These are phyloP conservation scores for Rhincodon typus DNA, from an alignment of 2,797 vertebrate genomes.

Conservation along the genomic window DNA sequence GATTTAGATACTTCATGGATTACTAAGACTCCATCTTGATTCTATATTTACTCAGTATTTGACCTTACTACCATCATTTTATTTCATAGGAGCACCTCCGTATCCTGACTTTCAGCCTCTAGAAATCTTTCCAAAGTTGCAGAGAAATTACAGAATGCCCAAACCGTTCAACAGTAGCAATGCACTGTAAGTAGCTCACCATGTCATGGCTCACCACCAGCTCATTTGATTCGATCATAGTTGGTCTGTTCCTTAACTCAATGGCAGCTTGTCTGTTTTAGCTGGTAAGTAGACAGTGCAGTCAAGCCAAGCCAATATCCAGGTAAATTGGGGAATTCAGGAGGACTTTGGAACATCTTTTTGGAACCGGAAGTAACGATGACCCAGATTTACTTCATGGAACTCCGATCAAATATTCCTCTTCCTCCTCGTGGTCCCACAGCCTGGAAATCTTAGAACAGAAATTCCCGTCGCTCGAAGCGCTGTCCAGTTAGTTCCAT, in stretches of 20 bases:
- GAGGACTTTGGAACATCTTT: background rate
- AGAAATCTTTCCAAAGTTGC: slow-evolving; percentile 51
- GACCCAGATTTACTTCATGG: background rate
- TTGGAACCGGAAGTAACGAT: too few species aligned
- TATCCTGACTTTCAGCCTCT: slow-evolving; percentile 58
- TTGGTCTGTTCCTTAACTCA: background rate
- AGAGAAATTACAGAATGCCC: slow-evolving; percentile 54
- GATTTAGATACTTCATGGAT: background rate
- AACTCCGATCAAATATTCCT: background rate
- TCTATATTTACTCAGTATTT: background rate
- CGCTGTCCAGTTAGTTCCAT: background rate
- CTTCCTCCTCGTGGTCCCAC: background rate
- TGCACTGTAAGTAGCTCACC: slow-evolving; percentile 52
- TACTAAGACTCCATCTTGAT: background rate
- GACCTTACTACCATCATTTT: background rate
- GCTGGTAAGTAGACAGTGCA: background rate
- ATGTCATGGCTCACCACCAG: too few species aligned
- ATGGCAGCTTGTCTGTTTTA: background rate
- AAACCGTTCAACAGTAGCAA: slow-evolving; percentile 52
- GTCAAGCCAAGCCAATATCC: background rate
- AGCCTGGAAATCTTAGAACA: background rate
- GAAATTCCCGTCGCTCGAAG: background rate
- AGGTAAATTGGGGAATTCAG: background rate
- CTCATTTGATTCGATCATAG: background rate
- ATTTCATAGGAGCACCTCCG: slow-evolving; percentile 54